phyloP scores from a whole-genome alignment of 2,113 vertebrate genomes.

The Melospiza melodia region DNA sequence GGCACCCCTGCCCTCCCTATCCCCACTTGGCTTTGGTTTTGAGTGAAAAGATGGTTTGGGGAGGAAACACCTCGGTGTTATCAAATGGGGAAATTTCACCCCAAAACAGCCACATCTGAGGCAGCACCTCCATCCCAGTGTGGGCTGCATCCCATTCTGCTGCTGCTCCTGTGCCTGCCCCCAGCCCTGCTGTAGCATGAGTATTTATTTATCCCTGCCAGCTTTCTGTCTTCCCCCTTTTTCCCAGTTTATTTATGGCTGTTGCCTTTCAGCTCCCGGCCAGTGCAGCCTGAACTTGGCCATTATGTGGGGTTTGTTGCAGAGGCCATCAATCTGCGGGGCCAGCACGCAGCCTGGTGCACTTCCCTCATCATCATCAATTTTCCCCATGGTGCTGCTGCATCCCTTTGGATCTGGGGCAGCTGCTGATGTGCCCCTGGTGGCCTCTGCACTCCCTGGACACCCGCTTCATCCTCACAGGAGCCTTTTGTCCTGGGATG shows the following conservation, averaged over 20 bases:
- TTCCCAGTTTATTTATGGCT: constrained; percentile 55
- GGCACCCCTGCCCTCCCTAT: background rate
- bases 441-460: background rate
- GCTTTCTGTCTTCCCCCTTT: constrained; percentile 51
- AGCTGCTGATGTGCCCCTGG: constrained; percentile 35
- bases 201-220: constrained; percentile 64
- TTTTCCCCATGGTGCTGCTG: background rate
- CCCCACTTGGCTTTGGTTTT: background rate
- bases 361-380: constrained; percentile 67
- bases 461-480: background rate
- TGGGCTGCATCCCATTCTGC: background rate
- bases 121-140: background rate
- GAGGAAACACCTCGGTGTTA: background rate
- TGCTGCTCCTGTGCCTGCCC: background rate
- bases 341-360: constrained; percentile 29
- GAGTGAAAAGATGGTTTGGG: background rate
- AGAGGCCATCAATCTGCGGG: constrained; percentile 60
- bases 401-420: constrained; percentile 24
- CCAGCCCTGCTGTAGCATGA: background rate
- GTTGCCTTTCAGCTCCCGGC: constrained; percentile 32
- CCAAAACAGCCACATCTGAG: background rate
- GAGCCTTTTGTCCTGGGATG: constrained; percentile 40
- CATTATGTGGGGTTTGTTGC: constrained; percentile 47
- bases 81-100: background rate
- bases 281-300: constrained; percentile 46